Evolutionary conservation across 2,113 vertebrate species (phyloP).

Genomic region (Puntigrus tetrazona): DNA sequence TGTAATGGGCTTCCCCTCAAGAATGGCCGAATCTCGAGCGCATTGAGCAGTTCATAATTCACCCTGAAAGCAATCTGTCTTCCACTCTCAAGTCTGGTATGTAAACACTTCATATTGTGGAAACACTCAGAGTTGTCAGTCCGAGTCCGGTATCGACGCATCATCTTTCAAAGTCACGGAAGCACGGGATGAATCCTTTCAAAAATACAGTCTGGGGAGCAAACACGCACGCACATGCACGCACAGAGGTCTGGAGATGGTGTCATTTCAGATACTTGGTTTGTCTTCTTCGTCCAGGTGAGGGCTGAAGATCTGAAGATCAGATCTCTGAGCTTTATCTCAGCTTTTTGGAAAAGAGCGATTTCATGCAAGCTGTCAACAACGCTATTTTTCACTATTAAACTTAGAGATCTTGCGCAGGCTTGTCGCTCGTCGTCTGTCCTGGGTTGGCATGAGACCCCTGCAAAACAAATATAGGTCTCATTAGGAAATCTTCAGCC

Average conservation of each 20-base stretch:
- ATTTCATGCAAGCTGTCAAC: conserved; percentile 69
- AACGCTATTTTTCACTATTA: conserved; percentile 68
- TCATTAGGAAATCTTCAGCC: conserved; percentile 58
- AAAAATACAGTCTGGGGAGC: conserved; percentile 66
- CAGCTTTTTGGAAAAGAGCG: conserved; percentile 52
- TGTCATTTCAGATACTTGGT: conserved; percentile 56
- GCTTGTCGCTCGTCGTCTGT: conserved; percentile 54
- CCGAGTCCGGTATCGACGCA: conserved; percentile 55
- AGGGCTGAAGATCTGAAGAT: conserved; percentile 58
- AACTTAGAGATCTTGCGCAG: conserved; percentile 61
- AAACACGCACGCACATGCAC: conserved; percentile 1
- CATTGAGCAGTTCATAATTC: conserved; percentile 76
- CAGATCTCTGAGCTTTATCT: conserved; percentile 63
- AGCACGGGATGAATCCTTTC: conserved; percentile 54
- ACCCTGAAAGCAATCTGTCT: conserved; percentile 66
- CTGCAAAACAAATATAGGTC: conserved; percentile 50
- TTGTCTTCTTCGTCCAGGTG: conserved; percentile 65
- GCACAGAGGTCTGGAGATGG: conserved; percentile 48
- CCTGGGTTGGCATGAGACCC: conserved; percentile 55
- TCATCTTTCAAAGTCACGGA: conserved; percentile 51
- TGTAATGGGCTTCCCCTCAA: conserved; percentile 68
- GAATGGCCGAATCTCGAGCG: conserved; percentile 67
- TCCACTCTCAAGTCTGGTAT: conserved; percentile 63
- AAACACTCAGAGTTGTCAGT: conserved; percentile 62
- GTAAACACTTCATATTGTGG: conserved; percentile 69